Evolutionary conservation across 1,140 invertebrate genomes (phyloP).

Genomic region (Penaeus chinensis): DNA sequence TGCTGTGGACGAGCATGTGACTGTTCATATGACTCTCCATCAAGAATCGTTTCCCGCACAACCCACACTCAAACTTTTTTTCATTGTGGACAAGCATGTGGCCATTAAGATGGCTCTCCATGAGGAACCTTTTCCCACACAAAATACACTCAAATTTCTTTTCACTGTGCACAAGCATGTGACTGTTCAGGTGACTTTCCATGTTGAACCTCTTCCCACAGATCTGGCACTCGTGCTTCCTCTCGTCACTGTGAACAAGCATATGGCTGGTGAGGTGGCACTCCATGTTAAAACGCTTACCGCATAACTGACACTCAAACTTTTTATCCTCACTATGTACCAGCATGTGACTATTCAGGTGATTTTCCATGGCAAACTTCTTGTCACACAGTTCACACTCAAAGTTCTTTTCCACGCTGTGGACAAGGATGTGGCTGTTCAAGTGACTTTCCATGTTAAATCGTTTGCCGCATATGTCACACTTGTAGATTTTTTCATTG

Average conservation of each 20-base stretch:
- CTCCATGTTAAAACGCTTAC: constrained; percentile 2
- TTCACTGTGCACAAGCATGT: constrained; percentile 1
- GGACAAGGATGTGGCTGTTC: constrained; percentile 2
- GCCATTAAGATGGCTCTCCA: too few species aligned
- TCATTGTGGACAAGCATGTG: too few species aligned
- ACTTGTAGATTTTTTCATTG: constrained; percentile 14
- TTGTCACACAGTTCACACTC: constrained; percentile 11
- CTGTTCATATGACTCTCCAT: too few species aligned
- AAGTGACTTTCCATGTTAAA: constrained; percentile 2
- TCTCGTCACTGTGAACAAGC: constrained; percentile 19
- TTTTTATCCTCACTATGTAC: constrained; percentile 1
- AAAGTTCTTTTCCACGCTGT: neutral
- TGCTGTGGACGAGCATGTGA: too few species aligned
- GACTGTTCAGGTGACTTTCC: neutral
- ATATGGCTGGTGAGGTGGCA: neutral
- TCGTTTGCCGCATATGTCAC: neutral
- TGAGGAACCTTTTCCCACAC: too few species aligned
- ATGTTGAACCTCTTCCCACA: constrained; percentile 2
- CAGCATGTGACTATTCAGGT: constrained; percentile 11
- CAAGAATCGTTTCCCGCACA: too few species aligned
- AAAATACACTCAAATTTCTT: neutral
- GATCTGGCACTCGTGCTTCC: constrained; percentile 7
- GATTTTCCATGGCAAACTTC: neutral
- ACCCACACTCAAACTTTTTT: too few species aligned
- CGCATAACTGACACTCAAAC: constrained; percentile 20